Base-by-base conservation (phyloP, 2,888 invertebrate genomes). In the Drosophila basisetae region DNA sequence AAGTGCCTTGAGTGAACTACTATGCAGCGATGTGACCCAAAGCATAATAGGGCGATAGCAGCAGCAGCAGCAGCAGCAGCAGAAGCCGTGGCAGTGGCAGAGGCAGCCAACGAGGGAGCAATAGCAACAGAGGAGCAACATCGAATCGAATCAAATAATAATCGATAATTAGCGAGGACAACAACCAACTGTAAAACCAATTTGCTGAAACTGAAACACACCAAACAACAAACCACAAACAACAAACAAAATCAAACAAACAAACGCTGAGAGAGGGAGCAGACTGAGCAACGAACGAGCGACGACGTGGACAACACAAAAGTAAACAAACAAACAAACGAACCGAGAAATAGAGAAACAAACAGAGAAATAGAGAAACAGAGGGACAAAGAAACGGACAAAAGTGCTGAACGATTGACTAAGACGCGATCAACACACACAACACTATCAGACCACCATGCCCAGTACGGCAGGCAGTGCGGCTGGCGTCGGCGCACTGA, bases 381-480 rank as follows among this genome's bases (percentile, higher is more conserved):
- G 25, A 43, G 22, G 7, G 13, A 25, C 16, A 16, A 47, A 25
- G 25, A 9, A 47, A 16, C 16, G 47, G 47, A 4, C n/a, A n/a
- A n/a, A 54, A 18, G 16, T 4, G 54, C 33, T 16, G 54, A 37
- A 35, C 54, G 16, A 35, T 10, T 31, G 33, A 56, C 39, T 30
- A 37, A n/a, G 30, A 56, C 56, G 56, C 4, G n/a, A 50, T 18
- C 30, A 35, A 25, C 33, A 18, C 35, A 35, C 6, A 6, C 16
- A 0, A 47, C 25, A 25, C 35, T 13, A 35, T 35, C 35, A 25
- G 4, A 30, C 49, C 69, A 80, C 77, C 62, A 92, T 90, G 84
- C 91, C 91, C 62, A 91, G 91, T 75, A 90, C 91, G 58, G 80
- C 82, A 39, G 91, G 91, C 74, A 91, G 90, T 64, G 85, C 85